These are phyloP conservation scores for Hormaphis cornu DNA, from an alignment of 1,140 invertebrate species.

Conservation along the genomic window DNA sequence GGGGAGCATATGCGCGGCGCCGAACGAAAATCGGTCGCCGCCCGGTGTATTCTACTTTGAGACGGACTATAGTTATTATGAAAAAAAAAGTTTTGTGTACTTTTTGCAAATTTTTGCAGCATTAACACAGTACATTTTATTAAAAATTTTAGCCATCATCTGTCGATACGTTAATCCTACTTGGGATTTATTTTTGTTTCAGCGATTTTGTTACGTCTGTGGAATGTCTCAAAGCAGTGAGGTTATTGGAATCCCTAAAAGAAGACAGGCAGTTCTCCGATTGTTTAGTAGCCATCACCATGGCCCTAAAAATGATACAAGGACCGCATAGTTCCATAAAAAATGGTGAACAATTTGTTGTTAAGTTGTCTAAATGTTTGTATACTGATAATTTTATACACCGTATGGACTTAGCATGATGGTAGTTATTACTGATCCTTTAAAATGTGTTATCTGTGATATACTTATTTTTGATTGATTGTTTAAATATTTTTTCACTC, in stretches of 20 bases:
- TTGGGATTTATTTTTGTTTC: conserved; percentile 9
- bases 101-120: too few species aligned
- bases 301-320: conserved; percentile 43
- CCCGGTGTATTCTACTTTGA: too few species aligned
- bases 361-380: conserved; percentile 35
- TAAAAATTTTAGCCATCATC: not conserved
- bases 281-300: conserved; percentile 43
- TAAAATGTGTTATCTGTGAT: not conserved
- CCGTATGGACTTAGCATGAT: conserved; percentile 1
- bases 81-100: too few species aligned
- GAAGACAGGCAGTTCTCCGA: conserved; percentile 45
- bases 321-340: conserved; percentile 47
- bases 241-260: conserved; percentile 43
- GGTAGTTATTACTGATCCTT: not conserved
- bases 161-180: not conserved
- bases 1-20: too few species aligned
- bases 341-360: conserved; percentile 40
- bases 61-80: too few species aligned
- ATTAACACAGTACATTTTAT: not conserved
- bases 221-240: conserved; percentile 45
- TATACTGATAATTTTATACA: conserved; percentile 36
- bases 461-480: not conserved
- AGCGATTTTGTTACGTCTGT: conserved; percentile 43
- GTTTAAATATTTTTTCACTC: not conserved
- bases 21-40: too few species aligned